phyloP scores from a whole-genome alignment of 2,113 vertebrate genomes.

The Mastomys coucha region DNA sequence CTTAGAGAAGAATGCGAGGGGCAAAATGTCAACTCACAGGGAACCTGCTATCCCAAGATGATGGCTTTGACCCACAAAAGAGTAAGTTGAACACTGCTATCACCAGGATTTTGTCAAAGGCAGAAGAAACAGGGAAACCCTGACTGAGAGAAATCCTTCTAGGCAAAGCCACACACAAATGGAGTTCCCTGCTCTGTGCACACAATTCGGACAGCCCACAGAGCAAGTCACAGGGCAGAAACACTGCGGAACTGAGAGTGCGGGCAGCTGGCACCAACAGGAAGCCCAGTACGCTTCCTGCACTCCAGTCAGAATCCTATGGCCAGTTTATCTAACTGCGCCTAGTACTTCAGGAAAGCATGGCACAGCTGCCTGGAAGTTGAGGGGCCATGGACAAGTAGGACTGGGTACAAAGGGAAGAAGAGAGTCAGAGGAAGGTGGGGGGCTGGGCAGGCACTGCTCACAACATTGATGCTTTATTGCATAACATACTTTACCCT shows the following conservation, averaged over 20 bases:
- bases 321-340: neutral
- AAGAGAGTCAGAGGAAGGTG: neutral
- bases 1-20: neutral
- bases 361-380: neutral
- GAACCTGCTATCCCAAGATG: neutral
- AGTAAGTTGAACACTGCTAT: neutral
- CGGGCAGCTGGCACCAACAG: neutral
- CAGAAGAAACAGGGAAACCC: neutral
- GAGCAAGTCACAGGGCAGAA: neutral
- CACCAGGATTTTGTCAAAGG: neutral
- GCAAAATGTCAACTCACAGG: neutral
- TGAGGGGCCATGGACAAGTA: neutral
- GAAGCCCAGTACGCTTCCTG: no score
- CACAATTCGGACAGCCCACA: neutral
- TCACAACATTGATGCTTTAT: neutral
- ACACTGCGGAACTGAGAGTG: neutral
- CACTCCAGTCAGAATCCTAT: neutral
- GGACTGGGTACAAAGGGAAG: neutral
- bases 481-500: neutral
- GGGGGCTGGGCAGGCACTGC: neutral
- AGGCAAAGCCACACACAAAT: neutral
- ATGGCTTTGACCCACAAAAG: neutral
- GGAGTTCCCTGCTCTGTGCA: neutral
- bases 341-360: neutral
- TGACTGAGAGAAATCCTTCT: neutral